Base-by-base conservation (phyloP, 2,797 vertebrate genomes). In the Xenopus petersii region DNA sequence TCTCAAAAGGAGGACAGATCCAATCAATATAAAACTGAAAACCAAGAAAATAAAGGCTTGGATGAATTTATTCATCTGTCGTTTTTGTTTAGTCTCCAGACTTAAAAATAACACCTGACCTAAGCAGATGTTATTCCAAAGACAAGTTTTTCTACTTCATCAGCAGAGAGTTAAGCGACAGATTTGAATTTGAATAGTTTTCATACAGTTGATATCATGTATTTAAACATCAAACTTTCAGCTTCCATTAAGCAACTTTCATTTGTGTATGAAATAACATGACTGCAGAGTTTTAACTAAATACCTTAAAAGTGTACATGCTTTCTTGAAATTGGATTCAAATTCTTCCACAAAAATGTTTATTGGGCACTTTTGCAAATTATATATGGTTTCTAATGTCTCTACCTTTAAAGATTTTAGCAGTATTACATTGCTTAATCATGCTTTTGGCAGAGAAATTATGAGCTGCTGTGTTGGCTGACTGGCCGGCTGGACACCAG, bases 81-180 rank as follows among this genome's bases (percentile, higher is more conserved):
- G 42, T 68, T 65, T 71, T 79, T 79, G 71, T 79, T 74, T 69
- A 61, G 60, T 17, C 36, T 51, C 42, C 61, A 74, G 66, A 60
- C 74, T 64, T 79, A 79, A 79, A 74, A 79, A 79, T 74, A 79
- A 60, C 76, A 74, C 76, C 76, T 74, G 76, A 79, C 76, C 76
- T 69, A 63, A 62, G 71, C 76, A 79, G 76, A 79, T 79, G 76
- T 72, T 70, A 67, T 66, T 74, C 51, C 60, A 79, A 74, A 69
- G 70, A 54, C 59, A 60, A 56, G 51, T 60, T 70, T 30, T 58
- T 73, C 33, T 73, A 64, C 66, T 42, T 17, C 71, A 61, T 79
- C 76, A 79, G 76, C 76, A 74, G 49, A 79, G 60, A 69, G 8
- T 64, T 58, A 65, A 63, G 36, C 70, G 64, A 73, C 24, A 70